Percentiles rank a stretch among this genome's conserved stretches.
Evolutionary conservation across 2,888 invertebrate genomes (phyloP).

Genomic region (Orthosia gracilis): DNA sequence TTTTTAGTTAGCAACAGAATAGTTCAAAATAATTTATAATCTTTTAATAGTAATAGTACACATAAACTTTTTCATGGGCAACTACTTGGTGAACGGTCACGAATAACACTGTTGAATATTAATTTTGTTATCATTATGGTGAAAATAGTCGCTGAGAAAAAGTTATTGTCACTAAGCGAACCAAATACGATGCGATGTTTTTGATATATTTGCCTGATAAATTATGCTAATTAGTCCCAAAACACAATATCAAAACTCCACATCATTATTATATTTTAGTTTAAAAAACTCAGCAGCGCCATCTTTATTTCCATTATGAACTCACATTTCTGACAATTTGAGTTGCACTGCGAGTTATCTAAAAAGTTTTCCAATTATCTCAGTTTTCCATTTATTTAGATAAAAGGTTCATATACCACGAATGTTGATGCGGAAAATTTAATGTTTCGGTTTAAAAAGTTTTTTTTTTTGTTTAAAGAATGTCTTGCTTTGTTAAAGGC

Average conservation of each 20-base stretch:
- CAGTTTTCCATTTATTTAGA: constrained; percentile 57
- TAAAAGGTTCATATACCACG: constrained; percentile 45
- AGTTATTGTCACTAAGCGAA: not conserved
- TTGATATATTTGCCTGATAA: not conserved
- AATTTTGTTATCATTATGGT: not conserved
- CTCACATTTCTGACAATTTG: constrained; percentile 45
- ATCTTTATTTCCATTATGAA: constrained; percentile 37
- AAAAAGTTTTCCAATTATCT: constrained; percentile 64
- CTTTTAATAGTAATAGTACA: not conserved
- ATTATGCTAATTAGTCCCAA: constrained; percentile 2
- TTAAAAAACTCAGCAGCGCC: constrained; percentile 15
- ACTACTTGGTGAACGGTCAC: no score
- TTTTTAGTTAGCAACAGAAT: not conserved
- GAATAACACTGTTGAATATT: no score
- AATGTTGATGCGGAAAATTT: constrained; percentile 21
- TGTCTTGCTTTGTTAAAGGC: constrained; percentile 28
- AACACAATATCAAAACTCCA: constrained; percentile 12
- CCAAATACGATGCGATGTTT: no score
- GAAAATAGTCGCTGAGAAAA: not conserved
- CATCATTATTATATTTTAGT: constrained; percentile 34
- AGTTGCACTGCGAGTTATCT: constrained; percentile 43
- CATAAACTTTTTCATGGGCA: not conserved
- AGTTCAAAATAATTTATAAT: not conserved
- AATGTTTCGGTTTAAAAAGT: constrained; percentile 27
- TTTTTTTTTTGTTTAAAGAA: constrained; percentile 7